phyloP scores from a whole-genome alignment of 2,888 invertebrate genomes.

The Tiphia femorata region DNA sequence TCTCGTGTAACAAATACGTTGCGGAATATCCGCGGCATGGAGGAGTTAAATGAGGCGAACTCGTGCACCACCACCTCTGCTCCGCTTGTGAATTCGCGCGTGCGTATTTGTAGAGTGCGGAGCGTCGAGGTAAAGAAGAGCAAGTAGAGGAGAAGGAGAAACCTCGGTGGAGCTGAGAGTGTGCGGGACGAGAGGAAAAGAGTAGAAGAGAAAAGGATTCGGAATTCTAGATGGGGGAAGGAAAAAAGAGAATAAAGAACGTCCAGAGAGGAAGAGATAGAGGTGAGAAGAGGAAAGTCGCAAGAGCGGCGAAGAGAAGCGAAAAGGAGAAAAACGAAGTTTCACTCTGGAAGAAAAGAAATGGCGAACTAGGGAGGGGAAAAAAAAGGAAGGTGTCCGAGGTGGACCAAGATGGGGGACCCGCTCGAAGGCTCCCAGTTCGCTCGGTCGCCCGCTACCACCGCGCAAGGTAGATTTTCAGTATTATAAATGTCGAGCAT shows the following conservation, averaged over 20 bases:
- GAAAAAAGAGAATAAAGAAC: too few species aligned
- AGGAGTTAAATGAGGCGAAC: slow-evolving; percentile 21
- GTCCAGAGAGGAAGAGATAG: background rate
- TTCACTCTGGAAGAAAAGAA: background rate
- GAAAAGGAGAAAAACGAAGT: background rate
- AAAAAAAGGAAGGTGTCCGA: background rate
- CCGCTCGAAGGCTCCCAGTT: too few species aligned
- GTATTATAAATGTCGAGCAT: slow-evolving; percentile 41
- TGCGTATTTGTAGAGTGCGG: too few species aligned
- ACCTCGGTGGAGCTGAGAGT: too few species aligned
- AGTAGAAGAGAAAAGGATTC: too few species aligned
- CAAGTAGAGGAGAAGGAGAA: too few species aligned
- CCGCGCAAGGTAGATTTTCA: slow-evolving; percentile 23
- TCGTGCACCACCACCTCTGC: background rate
- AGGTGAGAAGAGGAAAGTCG: background rate
- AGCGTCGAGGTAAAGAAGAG: too few species aligned
- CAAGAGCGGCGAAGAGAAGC: slow-evolving; percentile 19
- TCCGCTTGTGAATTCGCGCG: too few species aligned
- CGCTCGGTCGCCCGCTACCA: too few species aligned
- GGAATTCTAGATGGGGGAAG: background rate
- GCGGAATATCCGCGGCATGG: slow-evolving; percentile 10
- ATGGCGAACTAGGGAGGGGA: background rate
- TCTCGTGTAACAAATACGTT: slow-evolving; percentile 13
- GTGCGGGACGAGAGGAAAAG: too few species aligned
- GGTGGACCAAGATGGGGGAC: slow-evolving; percentile 1